A percentile compares a stretch with the other conserved stretches of the same genome.
These are phyloP conservation scores for Sturnus vulgaris DNA, from an alignment of 2,113 vertebrate species.

Conservation along the genomic window DNA sequence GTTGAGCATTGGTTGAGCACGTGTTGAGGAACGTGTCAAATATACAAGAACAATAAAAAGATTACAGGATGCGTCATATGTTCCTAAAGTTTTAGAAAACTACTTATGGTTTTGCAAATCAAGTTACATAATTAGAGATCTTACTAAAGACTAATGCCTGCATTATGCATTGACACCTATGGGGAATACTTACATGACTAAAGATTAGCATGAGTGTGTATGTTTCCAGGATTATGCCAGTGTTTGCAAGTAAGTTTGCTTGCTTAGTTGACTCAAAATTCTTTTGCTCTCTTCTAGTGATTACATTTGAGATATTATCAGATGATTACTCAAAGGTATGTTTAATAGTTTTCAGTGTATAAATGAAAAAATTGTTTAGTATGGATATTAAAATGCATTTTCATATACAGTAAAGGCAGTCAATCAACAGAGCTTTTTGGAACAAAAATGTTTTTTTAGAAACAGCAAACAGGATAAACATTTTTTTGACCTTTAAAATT, in stretches of 20 bases:
- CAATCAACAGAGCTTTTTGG: background rate
- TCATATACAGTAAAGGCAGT: constrained; percentile 8
- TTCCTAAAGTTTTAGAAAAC: background rate
- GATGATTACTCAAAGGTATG: constrained; percentile 98
- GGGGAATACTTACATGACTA: constrained; percentile 56
- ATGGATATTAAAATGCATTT: constrained; percentile 35
- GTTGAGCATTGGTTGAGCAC: background rate
- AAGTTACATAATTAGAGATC: constrained; percentile 30
- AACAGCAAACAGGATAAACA: background rate
- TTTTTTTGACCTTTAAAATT: background rate
- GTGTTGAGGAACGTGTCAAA: background rate
- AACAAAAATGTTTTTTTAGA: background rate
- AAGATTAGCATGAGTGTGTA: constrained; percentile 9
- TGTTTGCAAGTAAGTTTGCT: constrained; percentile 18
- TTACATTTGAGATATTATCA: constrained; percentile 94
- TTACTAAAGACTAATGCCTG: background rate
- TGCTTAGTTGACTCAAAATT: constrained; percentile 25
- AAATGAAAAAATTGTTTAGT: background rate
- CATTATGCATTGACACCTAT: background rate
- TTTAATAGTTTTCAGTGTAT: background rate
- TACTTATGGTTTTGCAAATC: background rate
- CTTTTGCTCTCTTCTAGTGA: constrained; percentile 76
- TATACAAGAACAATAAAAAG: background rate
- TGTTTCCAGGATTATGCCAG: background rate
- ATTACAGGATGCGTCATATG: background rate